Evolutionary conservation across 2,797 vertebrate species (phyloP), one percentile per base, ranked within the genome.

Genomic region (Girardinus metallicus): DNA sequence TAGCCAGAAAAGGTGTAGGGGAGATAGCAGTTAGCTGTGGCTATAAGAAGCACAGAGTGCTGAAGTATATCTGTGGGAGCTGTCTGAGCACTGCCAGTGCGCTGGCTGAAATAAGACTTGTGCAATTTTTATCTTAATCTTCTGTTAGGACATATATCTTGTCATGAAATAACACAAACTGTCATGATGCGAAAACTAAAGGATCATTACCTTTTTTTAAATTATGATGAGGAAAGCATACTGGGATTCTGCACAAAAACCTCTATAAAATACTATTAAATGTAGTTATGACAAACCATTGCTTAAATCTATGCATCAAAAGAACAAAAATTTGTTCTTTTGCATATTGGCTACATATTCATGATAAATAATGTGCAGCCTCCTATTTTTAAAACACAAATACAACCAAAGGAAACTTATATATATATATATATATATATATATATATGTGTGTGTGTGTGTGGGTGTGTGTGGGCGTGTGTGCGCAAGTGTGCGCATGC

Each of bases 51-150:
- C 36, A 64, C 21, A 43, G 2, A 13, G 23, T 43, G 12, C 21
- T n/a, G 18, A 1, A 66, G 9, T 39, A 7, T 18, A 21, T 9
- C 36, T 66, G 62, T 39, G 18, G 26, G n/a, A 47, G 16, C 46
- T 18, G 5, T 70, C 21, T 70, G 13, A 44, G 43, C 41, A 71
- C 26, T 29, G 26, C 68, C 41, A n/a, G 26, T 71, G 26, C 15
- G 39, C 39, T 70, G 66, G 66, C 66, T 70, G 23, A 41, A 41
- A 70, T n/a, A 70, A 43, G 66, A 70, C 66, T 41, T 39, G 36
- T 11, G 18, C 36, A 41, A 41, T 4, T 43, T 43, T 43, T 15
- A 23, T n/a, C 66, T 70, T 6, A 11, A 9, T 43, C 11, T 43
- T 70, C 21, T 43, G 66, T 68, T 43, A 41, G 31, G 31, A 68